phyloP scores from a whole-genome alignment of 2,888 invertebrate species.

The Drymonia ruficornis region DNA sequence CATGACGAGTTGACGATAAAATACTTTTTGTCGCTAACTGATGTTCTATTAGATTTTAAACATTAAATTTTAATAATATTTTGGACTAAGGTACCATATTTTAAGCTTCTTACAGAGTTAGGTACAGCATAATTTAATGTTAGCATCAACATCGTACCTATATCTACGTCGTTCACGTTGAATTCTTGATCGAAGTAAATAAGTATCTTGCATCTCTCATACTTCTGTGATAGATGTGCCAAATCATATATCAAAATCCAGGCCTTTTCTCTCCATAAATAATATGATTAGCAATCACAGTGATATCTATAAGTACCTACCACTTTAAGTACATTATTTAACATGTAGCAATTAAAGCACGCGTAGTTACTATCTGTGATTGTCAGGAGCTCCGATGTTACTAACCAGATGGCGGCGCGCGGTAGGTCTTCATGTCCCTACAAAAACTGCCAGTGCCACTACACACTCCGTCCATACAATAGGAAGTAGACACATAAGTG shows the following conservation, averaged over 20 bases:
- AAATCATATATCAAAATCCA: too few species aligned
- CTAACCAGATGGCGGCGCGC: constrained; percentile 78
- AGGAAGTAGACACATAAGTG: constrained; percentile 16
- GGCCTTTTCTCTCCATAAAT: neutral
- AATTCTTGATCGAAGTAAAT: too few species aligned
- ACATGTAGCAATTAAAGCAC: constrained; percentile 48
- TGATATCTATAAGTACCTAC: constrained; percentile 46
- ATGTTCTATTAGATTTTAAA: constrained; percentile 30
- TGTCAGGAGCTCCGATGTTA: constrained; percentile 72
- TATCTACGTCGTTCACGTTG: too few species aligned
- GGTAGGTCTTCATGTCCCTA: constrained; percentile 66
- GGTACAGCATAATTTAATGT: too few species aligned
- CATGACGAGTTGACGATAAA: constrained; percentile 52
- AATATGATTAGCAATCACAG: constrained; percentile 34
- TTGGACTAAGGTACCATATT: too few species aligned
- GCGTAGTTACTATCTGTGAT: constrained; percentile 66
- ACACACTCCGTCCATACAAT: constrained; percentile 23
- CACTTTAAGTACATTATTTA: constrained; percentile 39
- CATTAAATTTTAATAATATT: constrained; percentile 31
- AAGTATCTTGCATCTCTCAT: too few species aligned
- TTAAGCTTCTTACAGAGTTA: too few species aligned
- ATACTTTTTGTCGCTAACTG: constrained; percentile 70
- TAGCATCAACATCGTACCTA: too few species aligned
- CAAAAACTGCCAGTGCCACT: constrained; percentile 50
- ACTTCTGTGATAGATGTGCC: too few species aligned